Base-by-base conservation (phyloP, 2,888 invertebrate genomes). In the Gandaritis pyraliata region DNA sequence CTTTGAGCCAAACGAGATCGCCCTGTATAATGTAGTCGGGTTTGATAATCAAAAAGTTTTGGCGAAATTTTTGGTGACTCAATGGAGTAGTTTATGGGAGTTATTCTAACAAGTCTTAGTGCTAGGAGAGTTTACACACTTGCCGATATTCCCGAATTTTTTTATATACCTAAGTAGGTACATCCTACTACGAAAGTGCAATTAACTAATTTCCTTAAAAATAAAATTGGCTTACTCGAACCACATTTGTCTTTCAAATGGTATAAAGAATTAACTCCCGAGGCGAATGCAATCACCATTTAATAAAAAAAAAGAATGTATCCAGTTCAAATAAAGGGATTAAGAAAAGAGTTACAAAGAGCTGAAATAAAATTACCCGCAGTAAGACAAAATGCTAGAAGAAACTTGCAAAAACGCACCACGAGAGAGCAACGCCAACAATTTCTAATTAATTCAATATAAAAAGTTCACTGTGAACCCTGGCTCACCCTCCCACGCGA, bases 1-100 rank as follows among this genome's bases (percentile, higher is more conserved):
- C 67, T 69, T 69, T 65, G 47, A 56, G 57, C 58, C 51, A 64
- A 68, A 67, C 69, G 65, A 65, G 65, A 69, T 65, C 61, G 36
- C 10, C 48, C 67, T 69, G 67, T 69, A 66, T 67, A 67, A 69
- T 69, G 61, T 59, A 51, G 48, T 15, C 11, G 57, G 56, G 53
- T 30, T 54, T 57, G 23, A 53, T 50, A 61, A 53, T 62, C 58
- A 58, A 49, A 33, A 54, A 54, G 57, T 62, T 61, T 23, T 51
- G 52, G 18, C 29, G 49, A 33, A 59, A 53, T 43, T 53, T 52
- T 49, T 13, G 30, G 30, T 30, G 29, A 36, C 47, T 43, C 43
- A 29, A 39, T 52, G 23, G 47, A 38, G 13, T 36, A 59, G 53
- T 54, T 49, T 53, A 54, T 39, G 30, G 29, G 33, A 15, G 43